These are phyloP conservation scores for Acromyrmex heyeri DNA, from an alignment of 1,140 invertebrate species.

Conservation along the genomic window DNA sequence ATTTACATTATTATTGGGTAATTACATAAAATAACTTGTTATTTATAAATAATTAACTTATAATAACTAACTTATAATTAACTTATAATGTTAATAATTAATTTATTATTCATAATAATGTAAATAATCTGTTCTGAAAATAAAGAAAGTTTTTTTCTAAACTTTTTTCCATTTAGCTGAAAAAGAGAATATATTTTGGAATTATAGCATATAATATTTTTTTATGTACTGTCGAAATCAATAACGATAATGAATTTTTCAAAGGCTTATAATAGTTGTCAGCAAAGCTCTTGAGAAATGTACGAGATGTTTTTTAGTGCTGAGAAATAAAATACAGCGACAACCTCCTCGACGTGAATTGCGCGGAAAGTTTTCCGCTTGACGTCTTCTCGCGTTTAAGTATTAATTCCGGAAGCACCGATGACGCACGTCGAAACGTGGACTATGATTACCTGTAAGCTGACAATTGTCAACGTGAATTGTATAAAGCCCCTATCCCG, in stretches of 20 bases:
- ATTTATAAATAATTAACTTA: neutral
- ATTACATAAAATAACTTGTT: neutral
- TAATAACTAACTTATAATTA: too few species aligned
- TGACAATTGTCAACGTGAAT: constrained; percentile 38
- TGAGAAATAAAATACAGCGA: constrained; percentile 41
- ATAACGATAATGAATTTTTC: neutral
- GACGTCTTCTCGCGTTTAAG: constrained; percentile 38
- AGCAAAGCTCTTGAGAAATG: constrained; percentile 8
- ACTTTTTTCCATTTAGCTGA: neutral
- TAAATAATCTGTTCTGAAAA: neutral
- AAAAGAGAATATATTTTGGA: neutral
- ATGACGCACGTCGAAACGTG: constrained; percentile 46
- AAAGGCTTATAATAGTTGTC: neutral
- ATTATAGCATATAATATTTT: neutral
- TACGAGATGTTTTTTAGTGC: constrained; percentile 6
- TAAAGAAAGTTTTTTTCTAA: neutral
- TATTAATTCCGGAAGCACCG: constrained; percentile 53
- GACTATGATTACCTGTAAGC: constrained; percentile 34
- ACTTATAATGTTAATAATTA: too few species aligned
- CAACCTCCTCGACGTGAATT: constrained; percentile 36
- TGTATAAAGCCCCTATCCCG: neutral
- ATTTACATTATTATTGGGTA: neutral
- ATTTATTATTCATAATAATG: neutral
- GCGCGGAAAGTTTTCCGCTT: constrained; percentile 36
- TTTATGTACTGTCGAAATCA: neutral